Percentiles rank a stretch among this genome's conserved stretches.
Evolutionary conservation across 2,888 invertebrate genomes (phyloP).

Genomic region (Trileptium ribeirensis): DNA sequence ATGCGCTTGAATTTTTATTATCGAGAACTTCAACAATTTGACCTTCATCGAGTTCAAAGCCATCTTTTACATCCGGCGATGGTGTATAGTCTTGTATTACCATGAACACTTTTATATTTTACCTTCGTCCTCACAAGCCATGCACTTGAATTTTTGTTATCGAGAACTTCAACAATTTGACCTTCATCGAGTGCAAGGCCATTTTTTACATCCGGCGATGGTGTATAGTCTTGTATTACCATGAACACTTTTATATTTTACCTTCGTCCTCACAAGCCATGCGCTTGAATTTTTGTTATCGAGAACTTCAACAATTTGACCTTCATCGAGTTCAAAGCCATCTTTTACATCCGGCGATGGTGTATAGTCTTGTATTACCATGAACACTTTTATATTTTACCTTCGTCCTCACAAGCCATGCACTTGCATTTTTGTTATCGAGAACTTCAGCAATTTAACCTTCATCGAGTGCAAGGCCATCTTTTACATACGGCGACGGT

Average conservation of each 20-base stretch:
- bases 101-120: constrained; percentile 57
- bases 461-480: no score
- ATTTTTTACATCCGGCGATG: constrained; percentile 59
- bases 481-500: no score
- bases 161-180: constrained; percentile 79
- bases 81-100: constrained; percentile 68
- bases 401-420: no score
- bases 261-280: constrained; percentile 50
- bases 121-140: constrained; percentile 51
- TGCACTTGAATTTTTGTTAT: constrained; percentile 60
- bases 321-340: constrained; percentile 68
- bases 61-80: constrained; percentile 60
- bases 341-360: constrained; percentile 59
- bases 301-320: constrained; percentile 80
- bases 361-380: constrained; percentile 70
- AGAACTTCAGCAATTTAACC: no score
- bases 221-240: constrained; percentile 68
- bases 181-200: constrained; percentile 71
- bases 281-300: constrained; percentile 62
- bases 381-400: no score
- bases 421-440: no score
- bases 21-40: constrained; percentile 83
- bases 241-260: constrained; percentile 57
- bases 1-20: constrained; percentile 59
- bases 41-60: constrained; percentile 69